A percentile compares a stretch with the other conserved stretches of the same genome.
These are phyloP conservation scores for Luperina nickerlii DNA, from an alignment of 2,888 invertebrate species.

Conservation along the genomic window DNA sequence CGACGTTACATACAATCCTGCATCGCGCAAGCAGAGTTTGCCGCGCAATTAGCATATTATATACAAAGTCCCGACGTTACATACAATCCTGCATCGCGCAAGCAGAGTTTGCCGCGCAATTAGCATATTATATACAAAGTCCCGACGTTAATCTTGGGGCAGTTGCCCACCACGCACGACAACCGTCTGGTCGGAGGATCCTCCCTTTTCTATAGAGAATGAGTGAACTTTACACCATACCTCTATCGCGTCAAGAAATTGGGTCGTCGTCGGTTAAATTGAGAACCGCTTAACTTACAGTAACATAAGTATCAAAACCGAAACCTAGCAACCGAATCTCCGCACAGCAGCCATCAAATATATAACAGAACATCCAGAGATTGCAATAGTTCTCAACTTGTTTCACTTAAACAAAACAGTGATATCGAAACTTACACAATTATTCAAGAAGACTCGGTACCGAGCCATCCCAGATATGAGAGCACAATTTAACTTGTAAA, in stretches of 20 bases:
- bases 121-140: background rate
- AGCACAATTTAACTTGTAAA: constrained; percentile 67
- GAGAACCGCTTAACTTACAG: background rate
- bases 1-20: too few relatives aligned
- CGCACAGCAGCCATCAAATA: constrained; percentile 35
- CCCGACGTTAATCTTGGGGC: background rate
- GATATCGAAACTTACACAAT: constrained; percentile 67
- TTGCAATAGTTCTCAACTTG: constrained; percentile 62
- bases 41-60: background rate
- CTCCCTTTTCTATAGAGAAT: background rate
- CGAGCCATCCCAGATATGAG: constrained; percentile 59
- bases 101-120: background rate
- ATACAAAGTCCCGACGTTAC: background rate
- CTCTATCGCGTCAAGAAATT: background rate
- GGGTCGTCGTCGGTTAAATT: background rate
- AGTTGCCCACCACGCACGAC: background rate
- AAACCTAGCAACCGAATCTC: constrained; percentile 21
- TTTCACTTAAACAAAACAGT: constrained; percentile 65
- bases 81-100: too few relatives aligned
- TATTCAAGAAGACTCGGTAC: constrained; percentile 64
- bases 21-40: too few relatives aligned
- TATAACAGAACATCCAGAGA: constrained; percentile 47
- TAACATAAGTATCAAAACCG: background rate
- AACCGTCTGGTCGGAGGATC: background rate
- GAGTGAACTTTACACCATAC: background rate